phyloP scores from a whole-genome alignment of 2,797 vertebrate genomes.

The Neosilurus hyrtlii region DNA sequence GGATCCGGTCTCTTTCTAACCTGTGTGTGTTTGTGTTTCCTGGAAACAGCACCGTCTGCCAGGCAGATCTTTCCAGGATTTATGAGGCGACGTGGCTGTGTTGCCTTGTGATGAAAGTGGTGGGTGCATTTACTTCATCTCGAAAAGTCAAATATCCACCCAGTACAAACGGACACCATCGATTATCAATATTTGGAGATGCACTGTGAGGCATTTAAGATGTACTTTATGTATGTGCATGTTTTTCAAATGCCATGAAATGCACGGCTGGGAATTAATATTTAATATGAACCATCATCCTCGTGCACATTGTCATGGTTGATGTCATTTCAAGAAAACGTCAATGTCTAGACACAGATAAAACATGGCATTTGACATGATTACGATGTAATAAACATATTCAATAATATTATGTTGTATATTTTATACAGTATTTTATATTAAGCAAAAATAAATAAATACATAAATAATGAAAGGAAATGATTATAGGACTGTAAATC shows the following conservation, averaged over 20 bases:
- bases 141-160: conserved; percentile 31
- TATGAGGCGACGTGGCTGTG: conserved; percentile 20
- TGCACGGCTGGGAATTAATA: not conserved
- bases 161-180: conserved; percentile 18
- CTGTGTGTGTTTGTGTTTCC: not conserved
- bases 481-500: not conserved
- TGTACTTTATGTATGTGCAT: too few species aligned
- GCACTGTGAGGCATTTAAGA: not conserved
- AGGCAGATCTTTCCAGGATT: conserved; percentile 37
- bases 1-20: not conserved
- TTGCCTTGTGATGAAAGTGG: conserved; percentile 54
- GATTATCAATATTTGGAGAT: not conserved
- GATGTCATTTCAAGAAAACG: not conserved
- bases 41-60: not conserved
- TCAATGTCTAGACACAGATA: not conserved
- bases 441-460: not conserved
- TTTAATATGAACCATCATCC: not conserved
- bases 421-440: not conserved
- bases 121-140: conserved; percentile 36
- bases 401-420: not conserved
- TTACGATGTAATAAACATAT: not conserved
- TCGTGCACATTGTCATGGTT: not conserved
- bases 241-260: not conserved
- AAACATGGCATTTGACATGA: not conserved
- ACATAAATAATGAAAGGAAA: not conserved